Evolutionary conservation across 2,797 vertebrate genomes (phyloP).

Genomic region (Lithobates pipiens): DNA sequence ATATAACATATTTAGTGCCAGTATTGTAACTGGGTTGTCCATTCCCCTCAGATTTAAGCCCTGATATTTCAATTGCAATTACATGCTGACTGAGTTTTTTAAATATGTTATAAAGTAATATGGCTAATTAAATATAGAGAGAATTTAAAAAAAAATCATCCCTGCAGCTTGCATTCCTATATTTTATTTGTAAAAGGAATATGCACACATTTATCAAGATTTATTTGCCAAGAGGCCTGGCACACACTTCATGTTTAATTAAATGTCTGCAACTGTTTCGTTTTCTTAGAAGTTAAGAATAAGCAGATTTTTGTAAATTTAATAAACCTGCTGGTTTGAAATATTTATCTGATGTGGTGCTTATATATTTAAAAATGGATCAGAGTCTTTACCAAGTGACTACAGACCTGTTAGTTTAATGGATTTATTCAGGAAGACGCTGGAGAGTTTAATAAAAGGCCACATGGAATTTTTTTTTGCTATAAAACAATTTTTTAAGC

Average conservation of each 20-base stretch:
- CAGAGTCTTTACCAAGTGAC: too few species aligned
- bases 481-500: too few species aligned
- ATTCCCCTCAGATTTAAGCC: conserved; percentile 15
- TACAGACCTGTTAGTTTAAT: too few species aligned
- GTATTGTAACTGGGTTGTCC: background rate
- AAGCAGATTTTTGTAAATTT: conserved; percentile 19
- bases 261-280: conserved; percentile 25
- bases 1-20: conserved; percentile 30
- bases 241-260: conserved; percentile 30
- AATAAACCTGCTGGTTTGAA: conserved; percentile 21
- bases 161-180: conserved; percentile 15
- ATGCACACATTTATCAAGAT: conserved; percentile 6
- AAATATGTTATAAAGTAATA: conserved; percentile 36
- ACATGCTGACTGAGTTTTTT: conserved; percentile 17
- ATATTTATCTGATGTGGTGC: background rate
- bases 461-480: too few species aligned
- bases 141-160: conserved; percentile 13
- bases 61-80: conserved; percentile 22
- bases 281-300: background rate
- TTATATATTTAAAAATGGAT: too few species aligned
- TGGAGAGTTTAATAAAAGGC: too few species aligned
- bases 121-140: conserved; percentile 22
- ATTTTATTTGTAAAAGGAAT: conserved; percentile 43
- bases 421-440: too few species aligned
- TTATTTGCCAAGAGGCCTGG: conserved; percentile 27